phyloP scores from a whole-genome alignment of 1,140 invertebrate genomes.

The Rhynchophorus ferrugineus region DNA sequence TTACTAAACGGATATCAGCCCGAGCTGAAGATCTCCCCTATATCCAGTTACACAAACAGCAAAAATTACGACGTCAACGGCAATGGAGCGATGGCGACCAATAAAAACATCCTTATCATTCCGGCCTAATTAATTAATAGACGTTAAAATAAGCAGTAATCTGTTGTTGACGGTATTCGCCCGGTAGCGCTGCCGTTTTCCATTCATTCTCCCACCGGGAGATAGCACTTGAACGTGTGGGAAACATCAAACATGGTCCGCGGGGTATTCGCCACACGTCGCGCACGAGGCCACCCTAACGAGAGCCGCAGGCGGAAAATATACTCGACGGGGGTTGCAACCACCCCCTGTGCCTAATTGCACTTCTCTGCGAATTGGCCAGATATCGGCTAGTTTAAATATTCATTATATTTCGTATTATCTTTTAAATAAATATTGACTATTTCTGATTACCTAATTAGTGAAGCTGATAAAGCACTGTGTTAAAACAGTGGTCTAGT shows the following conservation, averaged over 20 bases:
- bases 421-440: too few species aligned
- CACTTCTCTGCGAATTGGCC: background rate
- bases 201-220: slow-evolving; percentile 24
- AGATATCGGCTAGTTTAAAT: background rate
- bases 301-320: background rate
- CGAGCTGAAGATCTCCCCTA: too few species aligned
- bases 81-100: too few species aligned
- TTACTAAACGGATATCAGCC: too few species aligned
- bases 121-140: slow-evolving; percentile 18
- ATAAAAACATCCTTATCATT: slow-evolving; percentile 6
- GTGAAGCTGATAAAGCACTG: too few species aligned
- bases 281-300: slow-evolving; percentile 21
- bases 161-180: slow-evolving; percentile 26
- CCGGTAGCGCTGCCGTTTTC: slow-evolving; percentile 9
- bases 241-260: slow-evolving; percentile 33
- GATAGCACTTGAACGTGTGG: slow-evolving; percentile 33
- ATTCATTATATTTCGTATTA: too few species aligned
- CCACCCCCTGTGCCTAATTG: background rate
- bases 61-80: too few species aligned
- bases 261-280: slow-evolving; percentile 23
- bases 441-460: too few species aligned
- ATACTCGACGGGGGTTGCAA: background rate
- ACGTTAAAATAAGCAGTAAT: slow-evolving; percentile 5
- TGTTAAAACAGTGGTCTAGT: too few species aligned
- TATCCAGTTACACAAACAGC: too few species aligned